Evolutionary conservation across 2,888 invertebrate species (phyloP), one percentile per base, ranked within the genome.

Genomic region (Nomada hirtipes): DNA sequence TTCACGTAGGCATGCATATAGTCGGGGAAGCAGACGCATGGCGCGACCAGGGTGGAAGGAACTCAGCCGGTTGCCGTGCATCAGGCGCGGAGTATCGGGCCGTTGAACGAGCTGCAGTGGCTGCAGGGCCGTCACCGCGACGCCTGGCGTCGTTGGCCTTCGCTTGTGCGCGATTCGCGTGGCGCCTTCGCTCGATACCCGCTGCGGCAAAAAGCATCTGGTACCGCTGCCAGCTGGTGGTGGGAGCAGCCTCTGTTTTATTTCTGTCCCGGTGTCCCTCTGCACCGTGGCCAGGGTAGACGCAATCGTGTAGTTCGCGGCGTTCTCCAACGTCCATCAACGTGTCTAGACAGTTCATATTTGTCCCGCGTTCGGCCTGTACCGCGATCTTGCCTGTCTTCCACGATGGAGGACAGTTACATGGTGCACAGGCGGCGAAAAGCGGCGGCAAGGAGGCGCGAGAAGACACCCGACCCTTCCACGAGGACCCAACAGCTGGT

Each of bases 401-500:
- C 42, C 73, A 15, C 60, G 57, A 94, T 94, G 93, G 93, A 93
- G 89, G 93, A 93, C 86, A 93, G 92, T 89, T 93, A 93, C 88
- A 90, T 91, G 86, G 92, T 93, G 84, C 92, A 93, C 85, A 87
- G 93, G 84, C 92, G 93, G 64, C 92, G 93, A 42, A 92, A 93
- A 76, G 92, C 92, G 26, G 89, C 89, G 7, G 91, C 90, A 50
- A 92, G 88, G 67, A 91, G 88, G 73, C 92, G 92, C 73, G 92
- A 92, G 74, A 93, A 93, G 82, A 92, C 93, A 10, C 92, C 92
- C 26, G 93, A 93, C 3, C 91, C 92, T 0, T 86, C 89, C 10
- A 71, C 81, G 59, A 86, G 77, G 75, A 86, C 84, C 60, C 81
- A 72, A 26, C 68, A 72, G 44, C 65, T 84, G 42, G 87, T 89